Conservation (phyloP, 2,113 vertebrate species). For the Amia ocellicauda region DNA sequence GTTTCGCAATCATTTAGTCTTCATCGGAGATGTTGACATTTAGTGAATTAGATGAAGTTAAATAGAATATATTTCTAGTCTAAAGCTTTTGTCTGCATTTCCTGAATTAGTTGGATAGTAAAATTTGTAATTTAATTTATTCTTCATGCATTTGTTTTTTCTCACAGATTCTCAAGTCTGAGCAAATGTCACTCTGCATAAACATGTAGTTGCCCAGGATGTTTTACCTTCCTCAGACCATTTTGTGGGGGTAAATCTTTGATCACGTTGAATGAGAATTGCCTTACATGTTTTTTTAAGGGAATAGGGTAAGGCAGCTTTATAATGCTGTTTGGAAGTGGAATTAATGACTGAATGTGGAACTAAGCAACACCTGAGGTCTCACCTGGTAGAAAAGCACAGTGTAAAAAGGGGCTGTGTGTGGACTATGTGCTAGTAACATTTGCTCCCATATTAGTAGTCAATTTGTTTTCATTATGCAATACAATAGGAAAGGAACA, state of each 20-base stretch:
- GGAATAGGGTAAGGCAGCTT: too few relatives aligned
- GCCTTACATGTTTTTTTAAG: too few relatives aligned
- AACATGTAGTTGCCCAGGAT: neutral
- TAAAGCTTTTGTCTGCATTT: conserved; percentile 53
- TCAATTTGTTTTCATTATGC: neutral
- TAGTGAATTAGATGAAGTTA: conserved; percentile 69
- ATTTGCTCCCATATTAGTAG: neutral
- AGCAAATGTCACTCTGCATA: conserved; percentile 51
- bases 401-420: too few relatives aligned
- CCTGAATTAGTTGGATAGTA: conserved; percentile 58
- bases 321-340: too few relatives aligned
- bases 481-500: neutral
- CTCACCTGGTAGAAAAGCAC: too few relatives aligned
- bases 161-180: conserved; percentile 62
- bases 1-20: conserved; percentile 71
- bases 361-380: too few relatives aligned
- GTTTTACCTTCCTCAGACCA: neutral
- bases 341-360: too few relatives aligned
- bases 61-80: conserved; percentile 45
- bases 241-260: too few relatives aligned
- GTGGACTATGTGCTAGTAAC: too few relatives aligned
- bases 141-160: too few relatives aligned
- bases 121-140: conserved; percentile 70
- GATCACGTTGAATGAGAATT: too few relatives aligned
- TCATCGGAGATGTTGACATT: conserved; percentile 73